phyloP scores from a whole-genome alignment of 2,113 vertebrate genomes.

The Cacatua alba region DNA sequence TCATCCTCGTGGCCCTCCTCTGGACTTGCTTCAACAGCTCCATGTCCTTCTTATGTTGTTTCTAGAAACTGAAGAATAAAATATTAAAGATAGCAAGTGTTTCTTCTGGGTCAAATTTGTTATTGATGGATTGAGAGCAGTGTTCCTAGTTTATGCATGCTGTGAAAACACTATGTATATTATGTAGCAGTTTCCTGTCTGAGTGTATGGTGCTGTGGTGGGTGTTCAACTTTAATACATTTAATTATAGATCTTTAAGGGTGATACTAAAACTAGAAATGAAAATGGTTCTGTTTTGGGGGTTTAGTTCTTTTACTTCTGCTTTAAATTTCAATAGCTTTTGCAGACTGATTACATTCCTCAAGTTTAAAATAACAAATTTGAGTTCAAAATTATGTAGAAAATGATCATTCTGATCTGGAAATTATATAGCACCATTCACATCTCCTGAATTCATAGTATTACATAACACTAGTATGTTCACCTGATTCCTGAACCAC shows the following conservation, averaged over 20 bases:
- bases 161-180: background rate
- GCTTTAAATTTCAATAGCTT: background rate
- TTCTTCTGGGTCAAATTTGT: background rate
- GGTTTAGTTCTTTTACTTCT: background rate
- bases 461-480: background rate
- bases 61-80: background rate
- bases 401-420: constrained; percentile 8
- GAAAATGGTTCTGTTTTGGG: background rate
- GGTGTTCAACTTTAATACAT: background rate
- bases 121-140: background rate
- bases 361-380: constrained; percentile 16
- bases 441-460: background rate
- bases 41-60: background rate
- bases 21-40: background rate
- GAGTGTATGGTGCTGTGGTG: background rate
- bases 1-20: background rate
- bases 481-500: background rate
- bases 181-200: background rate
- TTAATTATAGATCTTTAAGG: background rate
- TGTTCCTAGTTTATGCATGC: background rate
- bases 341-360: background rate
- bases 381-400: background rate
- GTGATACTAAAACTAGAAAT: background rate
- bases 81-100: background rate
- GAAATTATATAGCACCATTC: background rate